These are phyloP conservation scores for Glossophaga mutica DNA, from an alignment of 2,797 vertebrate genomes.

Conservation along the genomic window DNA sequence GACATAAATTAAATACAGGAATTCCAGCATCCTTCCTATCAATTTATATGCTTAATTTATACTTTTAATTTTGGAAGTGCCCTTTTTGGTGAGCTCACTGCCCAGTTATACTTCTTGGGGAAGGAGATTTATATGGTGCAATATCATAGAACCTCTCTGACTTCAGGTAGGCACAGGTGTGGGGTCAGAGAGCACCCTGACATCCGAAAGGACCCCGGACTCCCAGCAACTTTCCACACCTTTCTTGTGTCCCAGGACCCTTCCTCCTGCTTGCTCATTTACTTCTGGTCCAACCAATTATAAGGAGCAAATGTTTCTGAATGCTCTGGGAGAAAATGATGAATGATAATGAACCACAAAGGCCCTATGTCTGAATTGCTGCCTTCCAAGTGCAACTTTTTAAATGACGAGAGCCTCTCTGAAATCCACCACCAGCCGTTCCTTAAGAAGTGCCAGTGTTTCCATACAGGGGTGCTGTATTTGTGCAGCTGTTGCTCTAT, in stretches of 20 bases:
- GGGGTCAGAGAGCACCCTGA: neutral
- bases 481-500: neutral
- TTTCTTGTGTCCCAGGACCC: neutral
- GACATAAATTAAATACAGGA: neutral
- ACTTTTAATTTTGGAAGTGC: neutral
- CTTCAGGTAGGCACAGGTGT: neutral
- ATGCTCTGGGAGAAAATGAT: neutral
- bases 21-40: neutral
- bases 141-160: neutral
- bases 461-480: neutral
- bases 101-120: neutral
- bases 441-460: conserved; percentile 44
- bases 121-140: neutral
- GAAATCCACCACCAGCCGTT: conserved; percentile 15
- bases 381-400: conserved; percentile 26
- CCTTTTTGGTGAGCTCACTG: neutral
- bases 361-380: neutral
- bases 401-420: conserved; percentile 44
- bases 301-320: conserved; percentile 33
- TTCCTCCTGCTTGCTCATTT: neutral
- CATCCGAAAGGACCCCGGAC: neutral
- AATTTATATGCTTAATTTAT: neutral
- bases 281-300: conserved; percentile 40
- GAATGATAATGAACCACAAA: conserved; percentile 53
- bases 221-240: neutral